Evolutionary conservation across 2,888 invertebrate genomes (phyloP), one percentile per base, ranked within the genome.

Genomic region (Baccha elongata): DNA sequence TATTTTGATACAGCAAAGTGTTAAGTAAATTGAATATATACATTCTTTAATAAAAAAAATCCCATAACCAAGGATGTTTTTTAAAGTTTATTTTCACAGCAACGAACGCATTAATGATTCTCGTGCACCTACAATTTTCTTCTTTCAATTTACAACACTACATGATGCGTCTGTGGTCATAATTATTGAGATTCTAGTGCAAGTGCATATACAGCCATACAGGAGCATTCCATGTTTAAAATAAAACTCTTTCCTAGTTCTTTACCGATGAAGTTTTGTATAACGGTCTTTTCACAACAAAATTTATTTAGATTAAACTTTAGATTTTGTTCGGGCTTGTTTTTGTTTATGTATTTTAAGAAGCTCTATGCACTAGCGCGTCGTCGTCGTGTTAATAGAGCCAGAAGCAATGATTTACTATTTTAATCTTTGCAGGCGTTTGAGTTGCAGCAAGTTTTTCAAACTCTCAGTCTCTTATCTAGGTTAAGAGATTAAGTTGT

Each of bases 281-380:
- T 68, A 68, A 58, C 60, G 55, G 48, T 64, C 78, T 78, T 83
- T 68, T 76, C 72, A 67, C 76, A 67, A 35, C 68, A 68, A 78
- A 83, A 83, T 83, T 83, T 83, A 83, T 83, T 83, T 78, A 83
- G 83, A 83, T 83, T 83, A 78, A 83, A 83, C 83, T 83, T 78
- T 32, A 72, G 46, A 83, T 68, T 78, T 83, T 78, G 55, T 68
- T 72, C n/a, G n/a, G n/a, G 52, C 37, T 60, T 44, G 60, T 68
- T 50, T 35, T 55, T 23, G 13, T 44, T 19, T 32, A 21, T 68
- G 17, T 62, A 13, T 68, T 37, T 74, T 32, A 68, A 48, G 62
- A 67, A 72, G 15, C 10, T 21, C 62, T 48, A 67, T 78, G 72
- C 58, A 58, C 53, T 71, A 35, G 64, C 29, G 52, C 2, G 3